These are phyloP conservation scores for Drosophila yakuba DNA, from an alignment of 1,140 invertebrate species.

Conservation along the genomic window DNA sequence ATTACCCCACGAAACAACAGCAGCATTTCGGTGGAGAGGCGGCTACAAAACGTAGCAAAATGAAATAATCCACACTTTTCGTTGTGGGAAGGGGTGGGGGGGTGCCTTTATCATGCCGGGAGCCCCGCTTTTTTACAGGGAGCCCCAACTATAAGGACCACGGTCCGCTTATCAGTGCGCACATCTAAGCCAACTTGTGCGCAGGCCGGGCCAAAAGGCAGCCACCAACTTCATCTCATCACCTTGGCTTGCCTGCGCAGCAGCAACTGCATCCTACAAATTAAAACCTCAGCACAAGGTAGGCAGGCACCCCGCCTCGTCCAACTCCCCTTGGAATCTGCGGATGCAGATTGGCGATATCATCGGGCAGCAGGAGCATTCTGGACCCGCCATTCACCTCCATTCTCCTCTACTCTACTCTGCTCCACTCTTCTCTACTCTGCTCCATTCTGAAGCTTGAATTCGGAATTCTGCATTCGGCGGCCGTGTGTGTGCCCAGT, in stretches of 20 bases:
- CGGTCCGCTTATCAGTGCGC: conserved; percentile 70
- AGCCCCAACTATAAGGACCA: conserved; percentile 9
- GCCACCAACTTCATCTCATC: conserved; percentile 72
- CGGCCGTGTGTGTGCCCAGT: conserved; percentile 76
- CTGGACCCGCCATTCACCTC: not conserved
- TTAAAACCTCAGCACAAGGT: conserved; percentile 77
- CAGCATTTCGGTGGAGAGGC: conserved; percentile 15
- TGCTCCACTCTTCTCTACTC: not conserved
- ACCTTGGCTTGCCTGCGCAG: conserved; percentile 52
- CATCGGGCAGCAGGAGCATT: conserved; percentile 38
- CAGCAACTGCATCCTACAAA: conserved; percentile 68
- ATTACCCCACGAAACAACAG: conserved; percentile 76
- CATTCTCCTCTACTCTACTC: not conserved
- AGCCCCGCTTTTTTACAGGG: not conserved
- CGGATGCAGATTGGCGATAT: conserved; percentile 78
- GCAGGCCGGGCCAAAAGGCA: conserved; percentile 51
- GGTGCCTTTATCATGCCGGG: conserved; percentile 65
- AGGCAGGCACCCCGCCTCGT: not conserved
- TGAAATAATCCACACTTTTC: conserved; percentile 82
- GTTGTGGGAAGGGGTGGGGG: conserved; percentile 12
- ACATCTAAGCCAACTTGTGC: conserved; percentile 65
- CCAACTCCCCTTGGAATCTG: conserved; percentile 27
- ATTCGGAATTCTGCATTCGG: conserved; percentile 40
- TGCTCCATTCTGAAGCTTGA: not conserved
- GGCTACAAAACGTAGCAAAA: conserved; percentile 77